These are phyloP conservation scores for Callipepla squamata DNA, from an alignment of 2,113 vertebrate species.

Conservation along the genomic window DNA sequence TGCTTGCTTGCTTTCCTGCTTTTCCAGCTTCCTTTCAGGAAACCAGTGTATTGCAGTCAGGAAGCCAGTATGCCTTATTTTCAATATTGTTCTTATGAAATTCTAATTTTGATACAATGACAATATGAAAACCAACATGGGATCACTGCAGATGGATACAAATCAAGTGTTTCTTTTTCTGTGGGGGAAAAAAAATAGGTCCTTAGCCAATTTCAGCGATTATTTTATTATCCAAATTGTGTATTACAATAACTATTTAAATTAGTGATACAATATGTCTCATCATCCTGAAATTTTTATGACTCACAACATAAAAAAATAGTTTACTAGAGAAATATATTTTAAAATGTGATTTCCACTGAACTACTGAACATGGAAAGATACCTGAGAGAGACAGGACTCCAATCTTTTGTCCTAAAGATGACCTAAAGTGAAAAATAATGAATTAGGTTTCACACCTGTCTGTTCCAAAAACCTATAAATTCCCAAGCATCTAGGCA, in stretches of 20 bases:
- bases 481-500: neutral
- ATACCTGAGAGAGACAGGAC: neutral
- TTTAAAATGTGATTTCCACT: neutral
- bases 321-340: neutral
- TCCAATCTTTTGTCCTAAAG: neutral
- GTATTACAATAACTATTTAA: neutral
- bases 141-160: neutral
- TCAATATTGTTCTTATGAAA: neutral
- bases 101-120: neutral
- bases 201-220: neutral
- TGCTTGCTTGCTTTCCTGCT: neutral
- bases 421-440: neutral
- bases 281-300: neutral
- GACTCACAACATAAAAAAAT: neutral
- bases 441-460: neutral
- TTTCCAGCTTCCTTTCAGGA: neutral
- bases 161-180: neutral
- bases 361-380: neutral
- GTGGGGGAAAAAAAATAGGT: neutral
- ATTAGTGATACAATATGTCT: neutral
- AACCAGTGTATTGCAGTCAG: neutral
- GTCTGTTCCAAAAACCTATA: neutral
- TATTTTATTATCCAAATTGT: neutral
- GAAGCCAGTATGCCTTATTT: neutral
- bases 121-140: neutral